Percentiles rank a stretch among this genome's conserved stretches.
These are phyloP conservation scores for Teleogryllus oceanicus DNA, from an alignment of 2,888 invertebrate species.

Conservation along the genomic window DNA sequence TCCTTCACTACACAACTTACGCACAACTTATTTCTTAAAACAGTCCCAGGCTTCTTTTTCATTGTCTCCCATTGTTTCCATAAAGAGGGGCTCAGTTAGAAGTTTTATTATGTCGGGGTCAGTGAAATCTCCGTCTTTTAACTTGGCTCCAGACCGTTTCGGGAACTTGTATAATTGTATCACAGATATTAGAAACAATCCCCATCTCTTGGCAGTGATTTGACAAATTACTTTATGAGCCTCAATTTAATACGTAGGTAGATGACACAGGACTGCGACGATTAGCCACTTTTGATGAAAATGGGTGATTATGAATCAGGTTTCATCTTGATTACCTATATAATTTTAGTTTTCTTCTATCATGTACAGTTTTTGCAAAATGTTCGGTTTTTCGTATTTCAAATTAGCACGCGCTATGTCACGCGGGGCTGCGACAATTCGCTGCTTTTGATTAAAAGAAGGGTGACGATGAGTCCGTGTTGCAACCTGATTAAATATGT, in stretches of 20 bases:
- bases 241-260: not conserved
- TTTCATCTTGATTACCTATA: too few relatives aligned
- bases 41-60: not conserved
- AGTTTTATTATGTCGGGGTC: not conserved
- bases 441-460: too few relatives aligned
- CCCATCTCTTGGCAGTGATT: not conserved
- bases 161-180: not conserved
- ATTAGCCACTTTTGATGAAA: too few relatives aligned
- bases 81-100: not conserved
- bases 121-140: not conserved
- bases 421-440: too few relatives aligned
- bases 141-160: not conserved
- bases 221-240: not conserved
- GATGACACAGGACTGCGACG: too few relatives aligned
- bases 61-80: not conserved
- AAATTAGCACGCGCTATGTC: too few relatives aligned
- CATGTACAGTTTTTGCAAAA: too few relatives aligned
- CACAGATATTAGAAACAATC: not conserved
- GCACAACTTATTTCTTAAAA: not conserved
- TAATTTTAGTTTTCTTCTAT: too few relatives aligned
- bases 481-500: too few relatives aligned
- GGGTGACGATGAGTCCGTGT: too few relatives aligned
- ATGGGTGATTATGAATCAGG: too few relatives aligned
- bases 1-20: not conserved
- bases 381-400: too few relatives aligned